Conservation (phyloP, 1,140 invertebrate species). For the Zaprionus tsacasi region DNA sequence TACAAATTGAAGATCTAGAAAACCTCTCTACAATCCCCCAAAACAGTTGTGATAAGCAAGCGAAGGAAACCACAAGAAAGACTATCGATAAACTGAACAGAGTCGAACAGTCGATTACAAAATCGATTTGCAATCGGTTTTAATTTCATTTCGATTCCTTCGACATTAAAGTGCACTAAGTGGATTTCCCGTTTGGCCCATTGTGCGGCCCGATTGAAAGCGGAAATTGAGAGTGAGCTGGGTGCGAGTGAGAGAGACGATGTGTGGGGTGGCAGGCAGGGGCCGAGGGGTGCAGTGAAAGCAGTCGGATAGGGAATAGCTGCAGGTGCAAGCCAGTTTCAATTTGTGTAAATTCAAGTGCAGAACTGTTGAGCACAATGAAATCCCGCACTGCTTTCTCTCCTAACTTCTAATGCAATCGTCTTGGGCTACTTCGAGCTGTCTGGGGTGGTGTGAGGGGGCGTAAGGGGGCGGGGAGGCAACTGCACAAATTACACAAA, state of each 20-base stretch:
- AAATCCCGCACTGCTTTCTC: neutral
- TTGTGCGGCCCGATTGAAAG: neutral
- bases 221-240: neutral
- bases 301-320: slow-evolving; percentile 5
- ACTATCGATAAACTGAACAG: neutral
- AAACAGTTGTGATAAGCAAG: no score
- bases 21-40: no score
- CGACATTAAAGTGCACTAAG: neutral
- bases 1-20: no score
- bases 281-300: neutral
- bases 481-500: slow-evolving; percentile 50
- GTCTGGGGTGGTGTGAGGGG: no score
- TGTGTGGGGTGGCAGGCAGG: no score
- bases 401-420: slow-evolving; percentile 30
- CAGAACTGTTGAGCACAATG: slow-evolving; percentile 10
- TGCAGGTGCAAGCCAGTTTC: slow-evolving; percentile 21
- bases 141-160: neutral
- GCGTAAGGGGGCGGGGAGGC: neutral
- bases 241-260: no score
- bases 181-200: slow-evolving; percentile 5
- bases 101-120: neutral
- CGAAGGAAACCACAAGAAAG: neutral
- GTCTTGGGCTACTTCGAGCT: no score
- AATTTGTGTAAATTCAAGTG: slow-evolving; percentile 22
- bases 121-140: neutral